These are phyloP conservation scores for Brachionus koreanus DNA, from an alignment of 1,140 invertebrate species.

Conservation along the genomic window DNA sequence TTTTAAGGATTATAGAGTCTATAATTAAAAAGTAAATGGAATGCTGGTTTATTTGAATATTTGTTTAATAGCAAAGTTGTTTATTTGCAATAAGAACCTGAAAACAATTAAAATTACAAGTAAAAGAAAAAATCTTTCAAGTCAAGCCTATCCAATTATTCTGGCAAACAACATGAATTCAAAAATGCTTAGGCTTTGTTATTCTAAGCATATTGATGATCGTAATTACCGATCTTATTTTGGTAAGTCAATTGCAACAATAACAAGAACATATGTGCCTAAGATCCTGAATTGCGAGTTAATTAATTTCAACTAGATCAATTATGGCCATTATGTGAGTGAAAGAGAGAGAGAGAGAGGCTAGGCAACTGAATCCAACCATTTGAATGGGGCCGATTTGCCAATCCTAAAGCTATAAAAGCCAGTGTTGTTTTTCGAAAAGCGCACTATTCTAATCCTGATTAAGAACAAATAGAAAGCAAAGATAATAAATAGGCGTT, in stretches of 20 bases:
- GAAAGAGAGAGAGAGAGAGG: not conserved
- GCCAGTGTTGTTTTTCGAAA: not conserved
- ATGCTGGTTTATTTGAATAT: not conserved
- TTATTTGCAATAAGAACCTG: not conserved
- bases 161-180: not conserved
- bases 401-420: not conserved
- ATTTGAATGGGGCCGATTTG: not conserved
- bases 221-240: conserved; percentile 21
- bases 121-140: not conserved
- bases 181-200: not conserved
- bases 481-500: conserved; percentile 17
- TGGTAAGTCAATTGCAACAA: not conserved
- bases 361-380: not conserved
- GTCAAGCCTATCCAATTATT: conserved; percentile 38
- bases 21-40: conserved; percentile 10
- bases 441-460: not conserved
- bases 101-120: not conserved
- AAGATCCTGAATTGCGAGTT: not conserved
- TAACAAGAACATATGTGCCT: conserved; percentile 5
- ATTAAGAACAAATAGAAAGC: not conserved
- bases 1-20: not conserved
- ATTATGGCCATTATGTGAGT: not conserved
- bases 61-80: not conserved
- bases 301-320: conserved; percentile 26
- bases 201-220: conserved; percentile 4